Conservation (phyloP, 2,888 invertebrate species). For the Chirona hameri region DNA sequence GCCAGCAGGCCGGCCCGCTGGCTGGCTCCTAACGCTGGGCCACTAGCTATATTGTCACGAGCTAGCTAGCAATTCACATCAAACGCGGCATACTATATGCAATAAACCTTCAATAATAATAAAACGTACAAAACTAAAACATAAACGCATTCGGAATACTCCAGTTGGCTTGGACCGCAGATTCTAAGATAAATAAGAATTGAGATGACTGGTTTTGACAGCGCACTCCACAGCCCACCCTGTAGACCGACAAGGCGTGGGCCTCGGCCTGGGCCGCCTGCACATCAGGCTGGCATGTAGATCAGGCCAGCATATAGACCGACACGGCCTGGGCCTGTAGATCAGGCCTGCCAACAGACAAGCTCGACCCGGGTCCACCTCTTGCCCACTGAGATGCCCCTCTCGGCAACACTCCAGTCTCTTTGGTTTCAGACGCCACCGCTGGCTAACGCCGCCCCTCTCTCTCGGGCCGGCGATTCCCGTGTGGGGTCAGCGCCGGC, state of each 20-base stretch:
- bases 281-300: too few relatives aligned
- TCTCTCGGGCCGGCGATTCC: neutral
- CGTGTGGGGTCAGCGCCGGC: too few relatives aligned
- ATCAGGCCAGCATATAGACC: neutral
- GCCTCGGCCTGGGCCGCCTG: too few relatives aligned
- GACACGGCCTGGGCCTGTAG: neutral
- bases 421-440: too few relatives aligned
- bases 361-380: neutral
- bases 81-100: neutral
- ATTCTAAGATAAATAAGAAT: neutral
- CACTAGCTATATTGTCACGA: neutral
- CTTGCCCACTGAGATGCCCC: neutral
- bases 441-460: neutral
- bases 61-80: neutral
- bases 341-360: neutral
- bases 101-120: neutral
- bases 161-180: conserved; percentile 10
- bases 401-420: neutral
- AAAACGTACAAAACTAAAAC: conserved; percentile 13
- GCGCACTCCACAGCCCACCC: too few relatives aligned
- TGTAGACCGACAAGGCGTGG: too few relatives aligned
- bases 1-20: neutral
- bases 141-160: neutral
- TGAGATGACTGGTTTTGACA: too few relatives aligned
- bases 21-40: neutral